Evolutionary conservation across 2,888 invertebrate genomes (phyloP), one percentile per base, ranked within the genome.

Genomic region (Protophormia terraenovae): DNA sequence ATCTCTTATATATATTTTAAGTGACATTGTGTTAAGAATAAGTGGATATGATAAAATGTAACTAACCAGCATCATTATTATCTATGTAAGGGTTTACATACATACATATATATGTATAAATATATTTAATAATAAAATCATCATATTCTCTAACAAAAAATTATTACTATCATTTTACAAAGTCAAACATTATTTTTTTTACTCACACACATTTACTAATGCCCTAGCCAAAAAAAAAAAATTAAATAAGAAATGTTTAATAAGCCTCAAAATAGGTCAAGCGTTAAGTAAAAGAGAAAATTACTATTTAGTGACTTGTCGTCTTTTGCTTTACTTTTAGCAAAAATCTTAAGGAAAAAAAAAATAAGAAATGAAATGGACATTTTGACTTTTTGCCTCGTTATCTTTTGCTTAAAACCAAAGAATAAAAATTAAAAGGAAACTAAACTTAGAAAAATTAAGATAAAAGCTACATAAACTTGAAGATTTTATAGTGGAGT

Each of bases 211-310:
- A 24, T 7, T 14, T 12, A 35, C 22, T 14, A 4, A 60, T 32
- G n/a, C 16, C n/a, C 22, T 64, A 8, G 7, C 16, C 3, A 14
- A 7, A 1, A 50, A n/a, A 3, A 0, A 32, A 32, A 50, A 47
- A 47, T 22, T 55, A 29, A 16, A 22, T 58, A n/a, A n/a, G 12
- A 67, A 71, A 35, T 71, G 14, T 27, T 78, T 58, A 45, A 41
- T 55, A 80, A 72, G 47, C 14, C 64, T 38, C 6, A 58, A 80
- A 67, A 27, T 50, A 73, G 58, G 64, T 73, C 80, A 80, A 73
- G 66, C 58, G 55, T 66, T 66, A 58, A 73, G 16, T 19, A 47
- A 38, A 55, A 67, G 1, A 47, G 10, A 45, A 80, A 73, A 80
- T 66, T 71, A 72, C 32, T 72, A 53, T 71, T 71, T 41, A 66